Evolutionary conservation across 2,888 invertebrate genomes (phyloP), one percentile per base, ranked within the genome.

Genomic region (Hybos culiciformis): DNA sequence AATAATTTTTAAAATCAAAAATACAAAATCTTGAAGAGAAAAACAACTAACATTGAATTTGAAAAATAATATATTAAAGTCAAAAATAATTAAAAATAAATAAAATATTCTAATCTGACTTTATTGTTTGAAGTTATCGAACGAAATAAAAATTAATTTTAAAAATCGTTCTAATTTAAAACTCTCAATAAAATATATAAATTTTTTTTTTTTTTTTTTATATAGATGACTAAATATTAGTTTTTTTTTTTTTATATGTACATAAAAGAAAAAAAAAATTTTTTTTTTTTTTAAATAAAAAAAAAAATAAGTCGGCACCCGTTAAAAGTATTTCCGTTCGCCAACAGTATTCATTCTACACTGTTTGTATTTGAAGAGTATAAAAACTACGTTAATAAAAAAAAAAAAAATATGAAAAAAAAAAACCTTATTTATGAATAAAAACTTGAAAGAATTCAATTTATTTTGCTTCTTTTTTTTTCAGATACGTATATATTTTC

Each of bases 141-240:
- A 59, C 61, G 57, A 58, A 56, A 59, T 57, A 57, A 54, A 61
- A 59, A 58, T 58, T 55, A 61, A 61, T 61, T 56, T 56, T n/a
- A n/a, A 59, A 60, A 61, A 61, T 61, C 62, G 62, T 61, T 61
- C 60, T 61, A 57, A 54, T 55, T 58, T 51, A 54, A 50, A 53
- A 19, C 36, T 36, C 36, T 36, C 36, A 36, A 36, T 36, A 20
- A 19, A 20, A 36, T n/a, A 29, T n/a, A 5, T 20, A 20, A 36
- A 32, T 32, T n/a, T n/a, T n/a, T n/a, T n/a, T 5, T 12, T 26
- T 26, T 36, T 11, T 36, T 19, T 19, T 36, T n/a, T 26, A 5
- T 6, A 29, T n/a, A 12, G n/a, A 29, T 36, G 36, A 36, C 36
- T 36, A 36, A 36, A 36, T 18, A 9, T 17, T 18, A 12, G 26